Conservation (phyloP, 2,113 vertebrate species). For the Carassius auratus region DNA sequence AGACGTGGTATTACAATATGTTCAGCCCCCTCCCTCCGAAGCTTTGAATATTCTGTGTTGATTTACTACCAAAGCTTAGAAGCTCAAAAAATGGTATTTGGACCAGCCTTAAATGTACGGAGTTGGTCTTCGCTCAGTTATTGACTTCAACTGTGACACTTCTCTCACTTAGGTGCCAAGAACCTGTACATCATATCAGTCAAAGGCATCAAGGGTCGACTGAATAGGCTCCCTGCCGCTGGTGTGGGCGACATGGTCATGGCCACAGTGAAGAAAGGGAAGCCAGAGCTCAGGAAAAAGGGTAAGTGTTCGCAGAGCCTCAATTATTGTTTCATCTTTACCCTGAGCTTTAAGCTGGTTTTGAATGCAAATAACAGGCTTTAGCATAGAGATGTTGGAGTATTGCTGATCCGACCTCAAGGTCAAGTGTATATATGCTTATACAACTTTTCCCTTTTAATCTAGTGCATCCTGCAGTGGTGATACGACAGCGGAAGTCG, state of each 20-base stretch:
- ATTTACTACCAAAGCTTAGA: no score
- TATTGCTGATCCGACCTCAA: no score
- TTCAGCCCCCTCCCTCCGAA: no score
- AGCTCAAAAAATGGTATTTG: no score
- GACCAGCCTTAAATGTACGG: no score
- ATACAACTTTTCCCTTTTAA: not conserved
- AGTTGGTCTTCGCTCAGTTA: not conserved
- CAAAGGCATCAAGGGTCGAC: conserved; percentile 93
- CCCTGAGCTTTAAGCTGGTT: not conserved
- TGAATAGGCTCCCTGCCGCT: conserved; percentile 92
- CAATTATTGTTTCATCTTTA: no score
- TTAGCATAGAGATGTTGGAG: not conserved
- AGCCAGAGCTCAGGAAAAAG: conserved; percentile 94
- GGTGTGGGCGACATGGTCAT: conserved; percentile 98
- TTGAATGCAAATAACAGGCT: not conserved
- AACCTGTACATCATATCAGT: conserved; percentile 97
- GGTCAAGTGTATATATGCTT: not conserved
- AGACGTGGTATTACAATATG: no score
- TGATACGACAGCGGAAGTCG: conserved; percentile 96
- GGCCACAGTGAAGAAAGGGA: conserved; percentile 97
- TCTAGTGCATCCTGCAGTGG: conserved; percentile 95
- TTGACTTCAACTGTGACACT: not conserved
- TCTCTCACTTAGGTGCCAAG: conserved; percentile 82
- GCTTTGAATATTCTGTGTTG: no score
- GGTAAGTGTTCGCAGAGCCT: conserved; percentile 73